These are phyloP conservation scores for Epirrhoe alternata DNA, from an alignment of 2,888 invertebrate species.

Conservation along the genomic window DNA sequence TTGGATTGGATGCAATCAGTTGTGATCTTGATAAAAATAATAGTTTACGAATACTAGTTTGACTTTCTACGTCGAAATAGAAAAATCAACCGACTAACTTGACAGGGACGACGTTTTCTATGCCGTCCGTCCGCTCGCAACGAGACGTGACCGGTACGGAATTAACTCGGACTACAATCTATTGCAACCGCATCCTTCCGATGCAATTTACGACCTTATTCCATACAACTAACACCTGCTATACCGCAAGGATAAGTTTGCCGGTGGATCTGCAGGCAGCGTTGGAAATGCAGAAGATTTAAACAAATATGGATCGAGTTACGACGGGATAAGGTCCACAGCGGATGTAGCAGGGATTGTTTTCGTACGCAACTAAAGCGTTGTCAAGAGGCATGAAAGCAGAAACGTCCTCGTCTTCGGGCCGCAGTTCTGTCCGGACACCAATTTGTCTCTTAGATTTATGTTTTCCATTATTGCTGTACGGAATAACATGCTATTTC, in stretches of 20 bases:
- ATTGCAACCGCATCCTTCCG: constrained; percentile 46
- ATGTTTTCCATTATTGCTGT: constrained; percentile 74
- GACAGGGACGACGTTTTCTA: constrained; percentile 55
- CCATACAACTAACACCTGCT: constrained; percentile 38
- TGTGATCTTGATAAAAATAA: not conserved
- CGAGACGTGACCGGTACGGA: constrained; percentile 72
- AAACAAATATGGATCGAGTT: constrained; percentile 49
- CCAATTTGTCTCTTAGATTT: constrained; percentile 79
- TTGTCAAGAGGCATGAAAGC: constrained; percentile 72
- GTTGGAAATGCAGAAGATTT: constrained; percentile 37
- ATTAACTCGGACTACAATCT: constrained; percentile 68
- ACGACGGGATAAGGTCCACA: constrained; percentile 37
- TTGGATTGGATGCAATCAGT: not conserved
- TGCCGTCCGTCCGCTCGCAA: constrained; percentile 63
- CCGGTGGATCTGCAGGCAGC: constrained; percentile 44
- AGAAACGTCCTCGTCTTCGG: constrained; percentile 68
- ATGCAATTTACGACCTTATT: constrained; percentile 51
- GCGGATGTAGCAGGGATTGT: constrained; percentile 42
- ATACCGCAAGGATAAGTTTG: constrained; percentile 42
- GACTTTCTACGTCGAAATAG: constrained; percentile 24
- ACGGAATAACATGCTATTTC: constrained; percentile 62
- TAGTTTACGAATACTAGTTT: not conserved
- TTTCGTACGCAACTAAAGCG: constrained; percentile 62
- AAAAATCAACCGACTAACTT: constrained; percentile 41
- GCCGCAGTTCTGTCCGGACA: constrained; percentile 65